A percentile compares a stretch with the other conserved stretches of the same genome.
Conservation (phyloP, 2,888 invertebrate genomes). For the Alsophila aescularia region DNA sequence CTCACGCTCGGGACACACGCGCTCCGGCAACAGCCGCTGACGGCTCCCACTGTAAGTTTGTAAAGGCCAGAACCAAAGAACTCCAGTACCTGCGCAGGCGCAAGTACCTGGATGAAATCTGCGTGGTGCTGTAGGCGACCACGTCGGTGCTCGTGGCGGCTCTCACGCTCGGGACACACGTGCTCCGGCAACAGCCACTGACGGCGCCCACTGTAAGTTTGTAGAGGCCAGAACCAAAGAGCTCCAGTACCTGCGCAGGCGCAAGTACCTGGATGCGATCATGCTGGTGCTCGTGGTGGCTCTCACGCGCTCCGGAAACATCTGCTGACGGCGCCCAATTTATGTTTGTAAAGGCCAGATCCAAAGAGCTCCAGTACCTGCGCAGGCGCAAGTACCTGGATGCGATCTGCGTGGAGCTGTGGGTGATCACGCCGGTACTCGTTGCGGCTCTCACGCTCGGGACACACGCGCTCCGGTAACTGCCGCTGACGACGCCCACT, state of each 20-base stretch:
- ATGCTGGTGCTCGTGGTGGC: too few species aligned
- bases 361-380: slow-evolving; percentile 90
- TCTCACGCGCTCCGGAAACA: too few species aligned
- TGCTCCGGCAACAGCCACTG: slow-evolving; percentile 90
- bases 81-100: too few species aligned
- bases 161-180: too few species aligned
- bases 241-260: too few species aligned
- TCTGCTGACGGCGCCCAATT: too few species aligned
- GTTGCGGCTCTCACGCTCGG: slow-evolving; percentile 93
- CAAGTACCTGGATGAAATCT: slow-evolving; percentile 98
- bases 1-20: slow-evolving; percentile 92
- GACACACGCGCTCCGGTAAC: slow-evolving; percentile 90
- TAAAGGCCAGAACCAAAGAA: slow-evolving; percentile 78
- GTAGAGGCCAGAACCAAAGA: too few species aligned
- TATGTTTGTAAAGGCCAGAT: slow-evolving; percentile 86
- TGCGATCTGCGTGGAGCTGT: slow-evolving; percentile 98
- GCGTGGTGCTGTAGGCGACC: slow-evolving; percentile 99
- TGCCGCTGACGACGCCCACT: slow-evolving; percentile 93
- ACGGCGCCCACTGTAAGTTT: slow-evolving; percentile 92
- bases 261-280: too few species aligned
- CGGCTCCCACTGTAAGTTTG: slow-evolving; percentile 89
- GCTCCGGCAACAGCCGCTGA: slow-evolving; percentile 90
- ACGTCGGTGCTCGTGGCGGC: too few species aligned
- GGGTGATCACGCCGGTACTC: slow-evolving; percentile 98
- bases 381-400: slow-evolving; percentile 97